Evolutionary conservation across 2,113 vertebrate genomes (phyloP).

Genomic region (Polypterus bichir): DNA sequence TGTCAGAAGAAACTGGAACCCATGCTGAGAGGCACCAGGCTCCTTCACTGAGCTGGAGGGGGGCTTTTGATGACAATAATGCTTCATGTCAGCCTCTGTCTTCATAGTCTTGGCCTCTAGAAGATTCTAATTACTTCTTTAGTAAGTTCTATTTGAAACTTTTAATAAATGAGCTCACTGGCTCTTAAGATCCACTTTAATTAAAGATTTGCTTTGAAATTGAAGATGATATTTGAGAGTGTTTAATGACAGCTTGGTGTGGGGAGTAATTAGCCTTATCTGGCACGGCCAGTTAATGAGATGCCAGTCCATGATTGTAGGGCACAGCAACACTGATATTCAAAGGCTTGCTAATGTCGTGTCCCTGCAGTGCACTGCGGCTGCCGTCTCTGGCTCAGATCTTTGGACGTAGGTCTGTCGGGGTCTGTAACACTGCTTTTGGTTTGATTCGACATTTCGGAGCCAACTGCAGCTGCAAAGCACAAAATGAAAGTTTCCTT

Average conservation of each 20-base stretch:
- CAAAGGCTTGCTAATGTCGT: constrained; percentile 6
- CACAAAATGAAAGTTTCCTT: not conserved
- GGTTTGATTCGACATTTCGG: not conserved
- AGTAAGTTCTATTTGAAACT: constrained; percentile 1
- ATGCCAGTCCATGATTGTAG: constrained; percentile 24
- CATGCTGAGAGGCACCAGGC: not conserved
- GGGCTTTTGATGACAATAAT: not conserved
- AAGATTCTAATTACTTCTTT: constrained; percentile 4
- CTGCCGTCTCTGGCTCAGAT: not conserved
- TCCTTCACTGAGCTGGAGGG: not conserved
- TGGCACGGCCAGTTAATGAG: constrained; percentile 36
- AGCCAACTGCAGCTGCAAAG: not conserved
- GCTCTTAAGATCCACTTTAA: constrained; percentile 26
- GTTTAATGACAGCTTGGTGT: constrained; percentile 33
- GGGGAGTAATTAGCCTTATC: constrained; percentile 41
- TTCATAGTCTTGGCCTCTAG: not conserved
- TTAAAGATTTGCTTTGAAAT: constrained; percentile 26
- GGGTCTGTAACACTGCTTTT: not conserved
- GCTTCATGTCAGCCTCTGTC: not conserved
- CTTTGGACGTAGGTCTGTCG: not conserved
- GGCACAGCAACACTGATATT: constrained; percentile 7
- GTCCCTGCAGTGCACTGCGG: constrained; percentile 3
- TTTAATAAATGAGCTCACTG: constrained; percentile 26
- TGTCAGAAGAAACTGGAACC: not conserved
- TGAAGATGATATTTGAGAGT: constrained; percentile 23